Evolutionary conservation across 2,797 vertebrate genomes (phyloP).

Genomic region (Phalloptychus januarius): DNA sequence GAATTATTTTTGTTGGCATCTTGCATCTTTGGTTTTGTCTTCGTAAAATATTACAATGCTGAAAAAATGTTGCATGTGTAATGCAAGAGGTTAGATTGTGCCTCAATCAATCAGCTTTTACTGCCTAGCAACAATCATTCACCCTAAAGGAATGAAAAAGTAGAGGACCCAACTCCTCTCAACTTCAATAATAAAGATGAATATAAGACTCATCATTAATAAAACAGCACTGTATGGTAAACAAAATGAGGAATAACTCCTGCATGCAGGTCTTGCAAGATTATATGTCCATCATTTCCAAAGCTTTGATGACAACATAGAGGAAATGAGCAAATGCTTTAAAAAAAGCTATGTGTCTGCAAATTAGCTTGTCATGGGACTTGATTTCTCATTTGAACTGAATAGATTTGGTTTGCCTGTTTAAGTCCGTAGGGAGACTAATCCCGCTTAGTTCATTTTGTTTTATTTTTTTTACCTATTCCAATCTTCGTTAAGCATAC

Average conservation of each 20-base stretch:
- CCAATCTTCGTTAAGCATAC: background rate
- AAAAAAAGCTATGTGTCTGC: constrained; percentile 47
- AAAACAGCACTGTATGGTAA: background rate
- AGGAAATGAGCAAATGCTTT: constrained; percentile 45
- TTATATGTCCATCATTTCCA: constrained; percentile 58
- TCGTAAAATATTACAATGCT: background rate
- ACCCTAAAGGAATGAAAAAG: background rate
- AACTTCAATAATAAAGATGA: constrained; percentile 33
- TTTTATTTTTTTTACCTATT: constrained; percentile 21
- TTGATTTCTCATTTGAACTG: constrained; percentile 47
- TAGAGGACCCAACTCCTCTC: background rate
- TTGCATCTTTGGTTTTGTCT: background rate
- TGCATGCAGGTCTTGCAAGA: constrained; percentile 34
- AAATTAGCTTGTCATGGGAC: constrained; percentile 35
- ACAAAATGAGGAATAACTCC: constrained; percentile 54
- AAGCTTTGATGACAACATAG: constrained; percentile 42
- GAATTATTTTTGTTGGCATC: background rate
- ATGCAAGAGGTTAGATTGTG: background rate
- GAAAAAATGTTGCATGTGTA: background rate
- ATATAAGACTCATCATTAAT: constrained; percentile 15
- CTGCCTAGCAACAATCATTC: background rate
- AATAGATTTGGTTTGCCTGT: constrained; percentile 46
- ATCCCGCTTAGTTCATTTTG: background rate
- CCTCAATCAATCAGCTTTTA: background rate
- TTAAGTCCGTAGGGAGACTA: constrained; percentile 23